Evolutionary conservation across 2,113 vertebrate species (phyloP).

Genomic region (Tachycineta bicolor): DNA sequence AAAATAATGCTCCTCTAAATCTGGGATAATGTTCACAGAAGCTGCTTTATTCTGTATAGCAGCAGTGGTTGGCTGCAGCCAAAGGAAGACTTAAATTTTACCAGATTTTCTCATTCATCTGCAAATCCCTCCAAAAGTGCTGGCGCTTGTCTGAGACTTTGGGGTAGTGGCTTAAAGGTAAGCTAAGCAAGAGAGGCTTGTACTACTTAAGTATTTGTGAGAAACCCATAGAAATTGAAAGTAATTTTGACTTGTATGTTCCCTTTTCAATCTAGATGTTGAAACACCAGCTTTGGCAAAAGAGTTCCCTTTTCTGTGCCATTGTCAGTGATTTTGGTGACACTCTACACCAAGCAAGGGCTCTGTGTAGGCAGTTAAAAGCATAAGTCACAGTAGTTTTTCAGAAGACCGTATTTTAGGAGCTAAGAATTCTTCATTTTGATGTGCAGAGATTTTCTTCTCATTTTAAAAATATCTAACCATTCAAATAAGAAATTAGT

Average conservation of each 20-base stretch:
- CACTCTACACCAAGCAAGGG: neutral
- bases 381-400: neutral
- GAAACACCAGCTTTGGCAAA: neutral
- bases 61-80: neutral
- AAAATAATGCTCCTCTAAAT: neutral
- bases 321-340: neutral
- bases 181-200: neutral
- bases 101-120: neutral
- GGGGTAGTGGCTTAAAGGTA: neutral
- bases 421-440: neutral
- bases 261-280: neutral
- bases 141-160: neutral
- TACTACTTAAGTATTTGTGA: neutral
- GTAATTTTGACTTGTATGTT: neutral
- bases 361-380: neutral
- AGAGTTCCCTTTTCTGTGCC: neutral
- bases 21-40: neutral
- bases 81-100: neutral
- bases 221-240: neutral
- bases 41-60: neutral
- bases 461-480: neutral
- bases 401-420: neutral
- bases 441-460: neutral
- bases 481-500: neutral
- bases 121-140: neutral